Evolutionary conservation across 1,140 invertebrate species (phyloP).

Genomic region (Luehdorfia chinensis): DNA sequence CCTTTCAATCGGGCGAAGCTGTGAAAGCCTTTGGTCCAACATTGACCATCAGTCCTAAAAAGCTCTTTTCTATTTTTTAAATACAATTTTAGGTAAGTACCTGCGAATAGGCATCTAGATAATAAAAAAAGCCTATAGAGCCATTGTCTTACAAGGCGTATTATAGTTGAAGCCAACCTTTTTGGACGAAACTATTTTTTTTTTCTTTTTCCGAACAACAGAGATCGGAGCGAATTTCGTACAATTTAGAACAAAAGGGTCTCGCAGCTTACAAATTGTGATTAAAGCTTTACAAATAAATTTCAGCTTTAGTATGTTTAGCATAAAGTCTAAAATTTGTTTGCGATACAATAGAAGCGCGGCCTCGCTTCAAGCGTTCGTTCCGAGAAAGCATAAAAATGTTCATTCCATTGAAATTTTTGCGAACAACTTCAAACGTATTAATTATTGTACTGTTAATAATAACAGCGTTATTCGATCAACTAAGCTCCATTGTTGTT

Average conservation of each 20-base stretch:
- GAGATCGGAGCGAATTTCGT: constrained; percentile 19
- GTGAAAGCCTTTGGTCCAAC: no score
- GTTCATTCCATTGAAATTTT: constrained; percentile 25
- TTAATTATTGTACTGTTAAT: constrained; percentile 16
- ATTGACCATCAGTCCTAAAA: no score
- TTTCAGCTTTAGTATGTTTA: constrained; percentile 1
- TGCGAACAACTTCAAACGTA: constrained; percentile 20
- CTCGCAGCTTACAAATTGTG: constrained; percentile 18
- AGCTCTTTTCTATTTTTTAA: no score
- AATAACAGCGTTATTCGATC: constrained; percentile 9
- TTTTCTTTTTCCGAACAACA: constrained; percentile 7
- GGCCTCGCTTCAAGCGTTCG: constrained; percentile 13
- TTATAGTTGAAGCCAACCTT: constrained; percentile 16
- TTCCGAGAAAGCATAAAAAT: constrained; percentile 26
- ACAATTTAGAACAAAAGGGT: constrained; percentile 28
- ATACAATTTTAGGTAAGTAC: background rate
- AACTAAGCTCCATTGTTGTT: constrained; percentile 13
- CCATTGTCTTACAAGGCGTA: constrained; percentile 16
- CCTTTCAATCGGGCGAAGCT: no score
- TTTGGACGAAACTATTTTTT: constrained; percentile 14
- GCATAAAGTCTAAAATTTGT: constrained; percentile 15
- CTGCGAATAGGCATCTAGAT: background rate
- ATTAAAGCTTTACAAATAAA: constrained; percentile 3
- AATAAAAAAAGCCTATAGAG: constrained; percentile 3
- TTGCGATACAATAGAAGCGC: background rate